Conservation (phyloP, 2,113 vertebrate species). For the Prionailurus viverrinus region DNA sequence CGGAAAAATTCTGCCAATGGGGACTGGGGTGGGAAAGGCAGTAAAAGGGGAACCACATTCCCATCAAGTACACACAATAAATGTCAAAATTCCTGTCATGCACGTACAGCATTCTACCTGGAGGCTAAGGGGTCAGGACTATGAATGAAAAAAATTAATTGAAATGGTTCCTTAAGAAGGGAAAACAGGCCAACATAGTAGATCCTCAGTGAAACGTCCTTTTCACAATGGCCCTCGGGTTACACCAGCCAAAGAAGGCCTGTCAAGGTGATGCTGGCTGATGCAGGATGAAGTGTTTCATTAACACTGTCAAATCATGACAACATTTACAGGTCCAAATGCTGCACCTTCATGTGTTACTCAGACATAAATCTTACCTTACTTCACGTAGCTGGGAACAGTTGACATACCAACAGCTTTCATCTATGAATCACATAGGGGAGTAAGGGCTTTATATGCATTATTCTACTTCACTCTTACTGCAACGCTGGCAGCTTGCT, state of each 20-base stretch:
- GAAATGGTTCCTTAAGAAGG: conserved; percentile 1
- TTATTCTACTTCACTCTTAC: not conserved
- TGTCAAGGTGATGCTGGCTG: not conserved
- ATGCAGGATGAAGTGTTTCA: not conserved
- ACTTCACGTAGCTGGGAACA: not conserved
- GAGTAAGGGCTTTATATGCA: not conserved
- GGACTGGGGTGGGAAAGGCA: not conserved
- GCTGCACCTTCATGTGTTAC: not conserved
- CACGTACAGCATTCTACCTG: not conserved
- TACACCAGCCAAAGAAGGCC: not conserved
- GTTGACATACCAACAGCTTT: not conserved
- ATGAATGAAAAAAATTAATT: not conserved
- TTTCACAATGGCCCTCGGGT: not conserved
- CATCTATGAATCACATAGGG: not conserved
- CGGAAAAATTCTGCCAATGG: not conserved
- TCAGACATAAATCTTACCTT: not conserved
- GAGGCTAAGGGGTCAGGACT: not conserved
- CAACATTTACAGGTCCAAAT: not conserved
- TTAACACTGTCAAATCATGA: not conserved
- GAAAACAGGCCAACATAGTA: not conserved
- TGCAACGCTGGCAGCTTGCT: not conserved
- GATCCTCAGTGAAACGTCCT: not conserved
- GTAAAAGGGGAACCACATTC: conserved; percentile 8
- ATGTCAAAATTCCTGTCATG: not conserved
- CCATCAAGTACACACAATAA: not conserved